A percentile compares a stretch with the other conserved stretches of the same genome.
phyloP scores from a whole-genome alignment of 2,113 vertebrate genomes.

The Columba janthina region DNA sequence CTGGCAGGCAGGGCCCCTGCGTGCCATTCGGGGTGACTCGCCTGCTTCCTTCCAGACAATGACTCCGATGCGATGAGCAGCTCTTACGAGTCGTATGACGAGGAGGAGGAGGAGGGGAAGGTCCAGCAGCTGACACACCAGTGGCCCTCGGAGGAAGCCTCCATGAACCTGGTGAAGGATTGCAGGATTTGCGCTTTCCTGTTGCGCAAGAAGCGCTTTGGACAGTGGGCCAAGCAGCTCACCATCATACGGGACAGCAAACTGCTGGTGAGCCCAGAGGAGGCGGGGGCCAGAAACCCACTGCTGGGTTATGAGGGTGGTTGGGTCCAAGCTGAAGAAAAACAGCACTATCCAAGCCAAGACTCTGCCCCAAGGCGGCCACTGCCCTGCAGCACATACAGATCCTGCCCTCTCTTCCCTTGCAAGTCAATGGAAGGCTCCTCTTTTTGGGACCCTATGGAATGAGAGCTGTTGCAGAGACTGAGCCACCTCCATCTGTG shows the following conservation, averaged over 20 bases:
- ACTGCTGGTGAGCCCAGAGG: constrained; percentile 84
- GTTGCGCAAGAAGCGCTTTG: constrained; percentile 94
- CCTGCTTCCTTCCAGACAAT: constrained; percentile 82
- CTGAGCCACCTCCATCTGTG: background rate
- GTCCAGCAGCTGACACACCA: constrained; percentile 80
- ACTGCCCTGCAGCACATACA: too few species aligned
- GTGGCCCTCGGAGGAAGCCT: constrained; percentile 89
- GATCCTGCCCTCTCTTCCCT: background rate
- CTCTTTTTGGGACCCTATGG: fast-evolving
- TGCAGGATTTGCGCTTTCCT: constrained; percentile 94
- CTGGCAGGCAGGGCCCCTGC: fast-evolving
- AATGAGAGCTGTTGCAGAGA: background rate
- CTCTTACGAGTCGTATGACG: constrained; percentile 96
- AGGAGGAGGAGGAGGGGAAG: constrained; percentile 95
- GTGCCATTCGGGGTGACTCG: background rate
- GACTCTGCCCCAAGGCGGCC: background rate
- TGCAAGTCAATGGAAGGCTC: background rate
- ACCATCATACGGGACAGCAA: constrained; percentile 90
- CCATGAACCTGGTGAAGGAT: constrained; percentile 86
- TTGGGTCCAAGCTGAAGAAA: background rate
- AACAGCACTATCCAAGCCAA: background rate
- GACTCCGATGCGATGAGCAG: constrained; percentile 97
- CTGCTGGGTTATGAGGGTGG: background rate
- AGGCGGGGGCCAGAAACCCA: background rate
- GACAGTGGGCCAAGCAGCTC: constrained; percentile 97